phyloP scores from a whole-genome alignment of 2,888 invertebrate species.

The Catocala sponsa region DNA sequence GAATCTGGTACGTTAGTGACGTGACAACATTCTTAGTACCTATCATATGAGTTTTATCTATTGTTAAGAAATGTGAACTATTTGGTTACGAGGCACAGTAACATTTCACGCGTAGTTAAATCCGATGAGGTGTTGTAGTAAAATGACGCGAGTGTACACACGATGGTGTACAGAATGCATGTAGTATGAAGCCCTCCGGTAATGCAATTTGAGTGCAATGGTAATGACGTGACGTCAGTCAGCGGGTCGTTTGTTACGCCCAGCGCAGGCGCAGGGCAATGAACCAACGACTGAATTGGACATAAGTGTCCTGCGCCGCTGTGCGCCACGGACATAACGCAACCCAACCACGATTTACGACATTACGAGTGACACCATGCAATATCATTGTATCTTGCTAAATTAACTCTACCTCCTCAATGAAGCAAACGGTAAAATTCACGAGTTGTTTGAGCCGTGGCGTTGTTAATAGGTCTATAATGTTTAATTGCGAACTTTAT shows the following conservation, averaged over 20 bases:
- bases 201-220: conserved; percentile 76
- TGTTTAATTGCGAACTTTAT: conserved; percentile 17
- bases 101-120: conserved; percentile 25
- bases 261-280: conserved; percentile 72
- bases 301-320: conserved; percentile 79
- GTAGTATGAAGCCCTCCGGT: conserved; percentile 46
- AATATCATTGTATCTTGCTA: conserved; percentile 60
- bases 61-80: too few relatives aligned
- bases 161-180: conserved; percentile 29
- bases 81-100: too few relatives aligned
- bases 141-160: conserved; percentile 22
- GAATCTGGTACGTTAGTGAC: too few relatives aligned
- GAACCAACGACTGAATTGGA: conserved; percentile 83
- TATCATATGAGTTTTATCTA: neutral
- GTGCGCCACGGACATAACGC: conserved; percentile 66
- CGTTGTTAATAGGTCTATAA: conserved; percentile 15
- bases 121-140: conserved; percentile 20
- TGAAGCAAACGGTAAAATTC: conserved; percentile 31
- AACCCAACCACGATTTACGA: conserved; percentile 75
- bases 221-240: conserved; percentile 79
- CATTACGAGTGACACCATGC: conserved; percentile 60
- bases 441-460: conserved; percentile 10
- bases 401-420: conserved; percentile 53
- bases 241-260: conserved; percentile 73
- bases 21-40: neutral